Percentiles rank a stretch among this genome's conserved stretches.
These are phyloP conservation scores for Athalia circularis DNA, from an alignment of 2,888 invertebrate genomes.

Conservation along the genomic window DNA sequence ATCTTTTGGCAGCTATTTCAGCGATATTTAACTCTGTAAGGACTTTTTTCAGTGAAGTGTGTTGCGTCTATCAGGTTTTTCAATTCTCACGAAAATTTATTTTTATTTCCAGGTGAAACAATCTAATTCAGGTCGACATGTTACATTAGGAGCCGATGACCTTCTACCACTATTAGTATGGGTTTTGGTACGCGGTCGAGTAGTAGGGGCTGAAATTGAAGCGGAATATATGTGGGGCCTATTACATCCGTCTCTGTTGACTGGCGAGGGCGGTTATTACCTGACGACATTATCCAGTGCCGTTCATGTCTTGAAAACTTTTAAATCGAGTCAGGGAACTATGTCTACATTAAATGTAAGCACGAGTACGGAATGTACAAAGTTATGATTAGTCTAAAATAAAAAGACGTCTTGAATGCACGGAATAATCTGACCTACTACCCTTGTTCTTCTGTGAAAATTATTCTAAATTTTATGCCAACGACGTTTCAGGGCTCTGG, in stretches of 20 bases:
- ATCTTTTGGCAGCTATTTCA: conserved; percentile 91
- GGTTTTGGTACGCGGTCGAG: conserved; percentile 91
- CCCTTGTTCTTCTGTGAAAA: no score
- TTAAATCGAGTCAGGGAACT: conserved; percentile 71
- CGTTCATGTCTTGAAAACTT: conserved; percentile 89
- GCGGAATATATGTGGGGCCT: conserved; percentile 98
- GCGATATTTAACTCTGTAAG: conserved; percentile 89
- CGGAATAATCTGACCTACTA: neutral
- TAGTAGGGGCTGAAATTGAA: conserved; percentile 95
- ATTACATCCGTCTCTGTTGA: conserved; percentile 91
- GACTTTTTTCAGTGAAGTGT: neutral
- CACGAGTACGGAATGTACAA: neutral
- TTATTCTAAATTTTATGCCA: neutral
- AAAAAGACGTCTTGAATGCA: neutral
- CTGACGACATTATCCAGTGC: conserved; percentile 95
- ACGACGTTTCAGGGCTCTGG: conserved; percentile 69
- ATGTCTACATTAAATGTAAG: conserved; percentile 71
- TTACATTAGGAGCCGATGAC: conserved; percentile 88
- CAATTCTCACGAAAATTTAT: neutral
- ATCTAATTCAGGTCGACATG: conserved; percentile 76
- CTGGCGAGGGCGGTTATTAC: conserved; percentile 96
- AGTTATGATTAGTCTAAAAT: neutral
- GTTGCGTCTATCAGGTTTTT: neutral
- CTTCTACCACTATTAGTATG: conserved; percentile 94
- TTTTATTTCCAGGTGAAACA: conserved; percentile 79